phyloP scores from a whole-genome alignment of 1,140 invertebrate species.

The Drosophila navojoa region DNA sequence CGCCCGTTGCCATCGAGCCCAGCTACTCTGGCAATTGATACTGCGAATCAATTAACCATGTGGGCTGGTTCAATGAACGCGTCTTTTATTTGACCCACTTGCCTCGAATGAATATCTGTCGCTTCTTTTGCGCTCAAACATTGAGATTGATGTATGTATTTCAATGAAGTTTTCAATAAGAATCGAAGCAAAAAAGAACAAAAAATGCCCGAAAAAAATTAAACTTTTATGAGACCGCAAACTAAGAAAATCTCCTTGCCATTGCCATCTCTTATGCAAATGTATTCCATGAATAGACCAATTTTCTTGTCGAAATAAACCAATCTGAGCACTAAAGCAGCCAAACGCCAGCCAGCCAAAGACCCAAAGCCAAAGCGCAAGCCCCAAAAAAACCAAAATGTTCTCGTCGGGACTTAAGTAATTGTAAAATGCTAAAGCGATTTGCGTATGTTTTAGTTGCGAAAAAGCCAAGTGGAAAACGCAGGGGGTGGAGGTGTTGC shows the following conservation, averaged over 20 bases:
- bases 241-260: slow-evolving; percentile 4
- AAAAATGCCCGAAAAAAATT: slow-evolving; percentile 3
- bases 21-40: slow-evolving; percentile 29
- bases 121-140: slow-evolving; percentile 1
- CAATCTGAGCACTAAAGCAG: slow-evolving; percentile 21
- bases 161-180: slow-evolving; percentile 47
- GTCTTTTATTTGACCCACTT: slow-evolving; percentile 46
- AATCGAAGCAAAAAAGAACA: not conserved
- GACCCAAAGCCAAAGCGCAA: slow-evolving; percentile 11
- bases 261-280: slow-evolving; percentile 49
- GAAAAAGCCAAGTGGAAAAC: slow-evolving; percentile 46
- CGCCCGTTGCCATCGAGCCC: slow-evolving; percentile 13
- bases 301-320: slow-evolving; percentile 28
- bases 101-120: not conserved
- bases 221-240: slow-evolving; percentile 24
- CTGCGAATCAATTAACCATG: slow-evolving; percentile 62
- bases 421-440: slow-evolving; percentile 66
- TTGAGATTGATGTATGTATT: slow-evolving; percentile 58
- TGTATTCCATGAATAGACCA: slow-evolving; percentile 40
- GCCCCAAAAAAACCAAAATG: slow-evolving; percentile 27
- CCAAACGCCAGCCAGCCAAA: slow-evolving; percentile 8
- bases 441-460: slow-evolving; percentile 64
- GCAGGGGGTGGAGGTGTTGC: not conserved
- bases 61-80: slow-evolving; percentile 45
- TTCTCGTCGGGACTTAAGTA: slow-evolving; percentile 55